These are phyloP conservation scores for Epinotia bilunana DNA, from an alignment of 2,888 invertebrate genomes.

Conservation along the genomic window DNA sequence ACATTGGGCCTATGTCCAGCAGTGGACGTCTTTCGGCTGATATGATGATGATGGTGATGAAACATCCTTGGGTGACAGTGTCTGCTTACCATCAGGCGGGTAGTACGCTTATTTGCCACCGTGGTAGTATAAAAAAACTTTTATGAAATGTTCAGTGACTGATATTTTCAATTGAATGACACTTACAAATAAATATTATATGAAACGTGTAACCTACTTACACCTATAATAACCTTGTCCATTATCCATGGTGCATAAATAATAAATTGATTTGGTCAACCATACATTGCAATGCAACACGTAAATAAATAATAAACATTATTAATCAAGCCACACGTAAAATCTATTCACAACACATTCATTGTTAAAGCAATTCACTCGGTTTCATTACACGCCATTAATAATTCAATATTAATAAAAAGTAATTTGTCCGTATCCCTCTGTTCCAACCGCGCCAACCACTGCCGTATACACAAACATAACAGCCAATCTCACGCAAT, in stretches of 20 bases:
- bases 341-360: slow-evolving; percentile 11
- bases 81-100: too few species aligned
- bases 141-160: not conserved
- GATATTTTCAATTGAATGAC: not conserved
- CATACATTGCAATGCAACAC: not conserved
- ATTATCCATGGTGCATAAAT: too few species aligned
- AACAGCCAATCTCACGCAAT: not conserved
- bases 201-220: not conserved
- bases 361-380: slow-evolving; percentile 24
- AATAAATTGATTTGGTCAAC: not conserved
- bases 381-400: slow-evolving; percentile 18
- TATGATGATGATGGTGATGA: too few species aligned
- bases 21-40: too few species aligned
- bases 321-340: not conserved
- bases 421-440: slow-evolving; percentile 6
- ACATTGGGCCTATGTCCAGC: too few species aligned
- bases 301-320: slow-evolving; percentile 9
- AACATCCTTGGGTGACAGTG: too few species aligned
- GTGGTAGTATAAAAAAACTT: too few species aligned
- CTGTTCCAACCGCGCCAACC: slow-evolving; percentile 1
- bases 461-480: not conserved
- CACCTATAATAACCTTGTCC: not conserved
- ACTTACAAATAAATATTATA: not conserved
- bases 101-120: too few species aligned
- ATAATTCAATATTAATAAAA: slow-evolving; percentile 32